Conservation (phyloP, 2,888 invertebrate genomes). For the Euproctis similis region DNA sequence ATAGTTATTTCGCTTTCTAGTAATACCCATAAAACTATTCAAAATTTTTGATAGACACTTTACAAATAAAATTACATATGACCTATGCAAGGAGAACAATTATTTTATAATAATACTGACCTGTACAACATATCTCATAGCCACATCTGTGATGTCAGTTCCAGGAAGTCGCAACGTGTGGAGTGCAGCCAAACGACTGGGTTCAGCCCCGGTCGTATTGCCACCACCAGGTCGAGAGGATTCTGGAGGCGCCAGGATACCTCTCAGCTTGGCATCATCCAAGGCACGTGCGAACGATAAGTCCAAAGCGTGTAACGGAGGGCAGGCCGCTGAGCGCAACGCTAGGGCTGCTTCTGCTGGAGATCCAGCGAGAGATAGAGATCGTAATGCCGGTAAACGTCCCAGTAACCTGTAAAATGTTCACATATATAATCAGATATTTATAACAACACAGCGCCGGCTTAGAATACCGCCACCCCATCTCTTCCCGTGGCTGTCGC, state of each 20-base stretch:
- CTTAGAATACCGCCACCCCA: no score
- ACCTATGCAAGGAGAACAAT: background rate
- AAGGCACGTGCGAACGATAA: slow-evolving; percentile 91
- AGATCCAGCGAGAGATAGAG: slow-evolving; percentile 86
- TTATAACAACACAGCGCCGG: no score
- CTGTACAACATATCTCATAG: slow-evolving; percentile 76
- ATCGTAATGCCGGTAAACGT: slow-evolving; percentile 87
- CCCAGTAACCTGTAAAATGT: slow-evolving; percentile 80
- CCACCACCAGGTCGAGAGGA: slow-evolving; percentile 83
- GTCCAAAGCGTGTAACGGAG: slow-evolving; percentile 85
- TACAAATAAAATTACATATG: background rate
- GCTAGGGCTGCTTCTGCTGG: slow-evolving; percentile 86
- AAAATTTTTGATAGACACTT: background rate
- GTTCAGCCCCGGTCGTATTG: slow-evolving; percentile 55
- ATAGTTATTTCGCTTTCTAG: no score
- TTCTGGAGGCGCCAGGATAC: slow-evolving; percentile 90
- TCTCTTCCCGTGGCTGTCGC: no score
- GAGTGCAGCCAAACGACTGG: slow-evolving; percentile 80
- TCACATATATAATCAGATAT: no score
- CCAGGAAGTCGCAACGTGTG: slow-evolving; percentile 86
- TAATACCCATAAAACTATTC: background rate
- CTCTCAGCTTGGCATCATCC: slow-evolving; percentile 88
- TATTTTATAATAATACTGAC: slow-evolving; percentile 20
- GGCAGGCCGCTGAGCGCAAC: slow-evolving; percentile 87
- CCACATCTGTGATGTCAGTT: slow-evolving; percentile 93